phyloP scores from a whole-genome alignment of 2,888 invertebrate species.

The Aleiodes leptofemur region DNA sequence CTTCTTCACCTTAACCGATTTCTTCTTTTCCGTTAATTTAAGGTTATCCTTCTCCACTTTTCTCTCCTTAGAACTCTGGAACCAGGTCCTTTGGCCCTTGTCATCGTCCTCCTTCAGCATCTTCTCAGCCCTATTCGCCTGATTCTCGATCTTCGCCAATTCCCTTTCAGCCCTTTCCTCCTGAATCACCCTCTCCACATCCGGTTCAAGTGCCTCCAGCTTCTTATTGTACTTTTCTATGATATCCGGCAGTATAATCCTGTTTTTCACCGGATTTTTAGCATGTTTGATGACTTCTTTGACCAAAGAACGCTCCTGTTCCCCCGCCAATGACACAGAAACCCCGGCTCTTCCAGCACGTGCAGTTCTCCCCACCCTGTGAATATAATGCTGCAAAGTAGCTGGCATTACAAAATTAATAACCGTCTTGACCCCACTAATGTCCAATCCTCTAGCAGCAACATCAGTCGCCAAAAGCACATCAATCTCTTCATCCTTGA shows the following conservation, averaged over 20 bases:
- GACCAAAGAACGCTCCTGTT: slow-evolving; percentile 92
- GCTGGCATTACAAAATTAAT: slow-evolving; percentile 98
- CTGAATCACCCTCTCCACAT: slow-evolving; percentile 88
- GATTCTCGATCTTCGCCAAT: slow-evolving; percentile 89
- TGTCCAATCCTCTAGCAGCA: slow-evolving; percentile 96
- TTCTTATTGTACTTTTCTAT: slow-evolving; percentile 89
- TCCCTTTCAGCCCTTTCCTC: slow-evolving; percentile 91
- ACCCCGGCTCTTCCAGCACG: slow-evolving; percentile 95
- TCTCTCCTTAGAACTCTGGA: slow-evolving; percentile 89
- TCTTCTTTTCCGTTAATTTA: slow-evolving; percentile 65
- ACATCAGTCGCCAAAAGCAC: slow-evolving; percentile 96
- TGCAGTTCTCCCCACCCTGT: slow-evolving; percentile 96
- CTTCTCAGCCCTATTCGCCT: slow-evolving; percentile 84
- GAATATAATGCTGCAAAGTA: slow-evolving; percentile 96
- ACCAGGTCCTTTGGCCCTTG: slow-evolving; percentile 83
- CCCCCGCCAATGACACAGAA: slow-evolving; percentile 96
- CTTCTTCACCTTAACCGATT: slow-evolving; percentile 62
- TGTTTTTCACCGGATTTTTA: slow-evolving; percentile 88
- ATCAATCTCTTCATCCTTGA: slow-evolving; percentile 90
- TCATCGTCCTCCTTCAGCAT: slow-evolving; percentile 77
- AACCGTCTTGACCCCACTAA: slow-evolving; percentile 97
- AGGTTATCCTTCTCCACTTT: slow-evolving; percentile 82
- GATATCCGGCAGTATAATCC: slow-evolving; percentile 92
- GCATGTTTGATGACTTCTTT: slow-evolving; percentile 94
- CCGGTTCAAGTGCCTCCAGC: slow-evolving; percentile 84